Base-by-base conservation (phyloP, 2,888 invertebrate species). In the Epinotia brunnichana region DNA sequence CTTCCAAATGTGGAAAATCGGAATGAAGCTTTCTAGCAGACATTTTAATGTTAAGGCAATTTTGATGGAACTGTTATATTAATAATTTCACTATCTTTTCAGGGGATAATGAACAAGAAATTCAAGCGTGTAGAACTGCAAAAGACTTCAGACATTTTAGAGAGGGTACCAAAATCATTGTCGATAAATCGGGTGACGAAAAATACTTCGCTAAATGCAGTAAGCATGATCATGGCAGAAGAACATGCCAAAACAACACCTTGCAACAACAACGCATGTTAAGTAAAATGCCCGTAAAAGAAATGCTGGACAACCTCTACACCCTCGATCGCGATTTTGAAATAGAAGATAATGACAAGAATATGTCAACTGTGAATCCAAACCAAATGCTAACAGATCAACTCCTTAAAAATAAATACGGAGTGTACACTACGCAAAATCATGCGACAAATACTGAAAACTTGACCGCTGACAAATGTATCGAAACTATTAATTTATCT, bases 371-470 rank as follows among this genome's bases (percentile, higher is more conserved):
- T n/a, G n/a, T n/a, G 48, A 48, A 48, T 7, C n/a, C 48, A n/a
- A 48, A 48, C 5, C 24, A 44, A 44, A 11, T 24, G n/a, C 44
- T n/a, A 21, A 44, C 21, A 21, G 17, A 24, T 21, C 61, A 44
- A 2, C 13, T 41, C 9, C 21, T 15, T 44, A 35, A 44, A 15
- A n/a, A 24, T 61, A 61, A 15, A 9, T 21, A 44, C 10, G 7
- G 19, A 21, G 21, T 15, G 3, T 10, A 21, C 19, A 44, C 21
- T 15, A 21, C 21, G 13, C 3, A 2, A 21, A n/a, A 61, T 21
- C n/a, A 10, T 2, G 44, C 44, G 15, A 61, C 61, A 9, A 61
- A 61, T 11, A 61, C 61, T 24, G 61, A 44, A 61, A n/a, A 44
- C 41, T 3, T 24, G 7, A 61, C 61, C 15, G 9, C 21, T 21